phyloP scores from a whole-genome alignment of 2,888 invertebrate species.

The Unio delphinus region DNA sequence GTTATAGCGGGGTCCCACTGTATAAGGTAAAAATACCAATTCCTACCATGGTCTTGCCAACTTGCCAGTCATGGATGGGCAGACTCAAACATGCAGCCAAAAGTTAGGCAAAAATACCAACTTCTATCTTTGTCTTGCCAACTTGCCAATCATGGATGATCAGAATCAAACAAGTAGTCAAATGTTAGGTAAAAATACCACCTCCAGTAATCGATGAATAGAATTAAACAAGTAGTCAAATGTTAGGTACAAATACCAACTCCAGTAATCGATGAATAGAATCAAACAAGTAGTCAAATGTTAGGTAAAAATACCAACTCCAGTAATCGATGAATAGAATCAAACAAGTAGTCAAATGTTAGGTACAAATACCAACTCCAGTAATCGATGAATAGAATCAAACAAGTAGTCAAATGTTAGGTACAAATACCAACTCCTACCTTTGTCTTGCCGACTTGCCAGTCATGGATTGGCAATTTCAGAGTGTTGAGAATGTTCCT shows the following conservation, averaged over 20 bases:
- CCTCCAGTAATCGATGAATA: conserved; percentile 57
- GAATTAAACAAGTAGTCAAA: conserved; percentile 14
- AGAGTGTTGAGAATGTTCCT: conserved; percentile 50
- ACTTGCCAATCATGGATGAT: conserved; percentile 63
- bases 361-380: conserved; percentile 27
- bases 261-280: conserved; percentile 58
- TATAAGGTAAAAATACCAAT: no score
- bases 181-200: no score
- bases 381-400: conserved; percentile 53
- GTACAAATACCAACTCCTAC: conserved; percentile 25
- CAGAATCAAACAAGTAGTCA: conserved; percentile 24
- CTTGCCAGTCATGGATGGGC: conserved; percentile 61
- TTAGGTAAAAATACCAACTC: no score
- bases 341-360: conserved; percentile 7
- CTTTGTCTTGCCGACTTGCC: conserved; percentile 64
- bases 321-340: conserved; percentile 56
- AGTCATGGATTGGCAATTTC: conserved; percentile 54
- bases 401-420: no score
- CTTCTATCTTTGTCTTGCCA: conserved; percentile 58
- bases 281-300: conserved; percentile 12
- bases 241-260: conserved; percentile 28
- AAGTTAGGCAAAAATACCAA: no score
- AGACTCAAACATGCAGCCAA: conserved; percentile 24
- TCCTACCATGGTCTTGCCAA: conserved; percentile 50
- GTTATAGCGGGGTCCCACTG: no score